Conservation (phyloP, 2,888 invertebrate genomes). For the Apotomis turbidana region DNA sequence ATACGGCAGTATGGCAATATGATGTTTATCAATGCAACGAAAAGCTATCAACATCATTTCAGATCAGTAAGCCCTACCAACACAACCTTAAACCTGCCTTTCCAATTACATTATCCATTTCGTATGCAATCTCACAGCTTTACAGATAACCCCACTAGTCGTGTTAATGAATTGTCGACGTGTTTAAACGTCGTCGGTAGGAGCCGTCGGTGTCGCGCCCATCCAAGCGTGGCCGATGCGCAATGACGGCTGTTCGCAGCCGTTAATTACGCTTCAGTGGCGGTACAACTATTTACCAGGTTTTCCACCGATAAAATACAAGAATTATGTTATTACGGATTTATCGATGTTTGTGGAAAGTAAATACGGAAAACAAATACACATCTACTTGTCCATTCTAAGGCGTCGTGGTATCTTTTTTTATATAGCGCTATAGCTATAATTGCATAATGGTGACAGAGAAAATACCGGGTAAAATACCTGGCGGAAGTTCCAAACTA, state of each 20-base stretch:
- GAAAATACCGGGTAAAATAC: too few species aligned
- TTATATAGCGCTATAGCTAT: too few species aligned
- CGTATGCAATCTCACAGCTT: neutral
- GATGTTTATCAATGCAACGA: too few species aligned
- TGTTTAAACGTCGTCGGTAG: constrained; percentile 26
- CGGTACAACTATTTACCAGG: constrained; percentile 32
- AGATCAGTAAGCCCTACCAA: too few species aligned
- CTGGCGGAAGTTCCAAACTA: too few species aligned
- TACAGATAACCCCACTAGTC: constrained; percentile 12
- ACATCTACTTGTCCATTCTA: too few species aligned
- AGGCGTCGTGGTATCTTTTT: too few species aligned
- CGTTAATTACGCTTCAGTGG: constrained; percentile 70
- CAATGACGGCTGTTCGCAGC: constrained; percentile 69
- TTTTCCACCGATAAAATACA: neutral
- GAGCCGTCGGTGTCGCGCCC: constrained; percentile 46
- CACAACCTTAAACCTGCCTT: too few species aligned
- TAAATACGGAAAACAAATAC: neutral
- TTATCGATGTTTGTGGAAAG: neutral
- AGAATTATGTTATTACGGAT: neutral
- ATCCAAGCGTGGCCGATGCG: constrained; percentile 60
- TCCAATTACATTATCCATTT: too few species aligned
- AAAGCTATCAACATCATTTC: too few species aligned
- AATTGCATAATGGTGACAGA: too few species aligned
- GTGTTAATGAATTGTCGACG: constrained; percentile 22
- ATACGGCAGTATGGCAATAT: constrained; percentile 52